Evolutionary conservation across 53 echinoderm and acorn worm species (phyloP).

Genomic region (Arbacia lixula): DNA sequence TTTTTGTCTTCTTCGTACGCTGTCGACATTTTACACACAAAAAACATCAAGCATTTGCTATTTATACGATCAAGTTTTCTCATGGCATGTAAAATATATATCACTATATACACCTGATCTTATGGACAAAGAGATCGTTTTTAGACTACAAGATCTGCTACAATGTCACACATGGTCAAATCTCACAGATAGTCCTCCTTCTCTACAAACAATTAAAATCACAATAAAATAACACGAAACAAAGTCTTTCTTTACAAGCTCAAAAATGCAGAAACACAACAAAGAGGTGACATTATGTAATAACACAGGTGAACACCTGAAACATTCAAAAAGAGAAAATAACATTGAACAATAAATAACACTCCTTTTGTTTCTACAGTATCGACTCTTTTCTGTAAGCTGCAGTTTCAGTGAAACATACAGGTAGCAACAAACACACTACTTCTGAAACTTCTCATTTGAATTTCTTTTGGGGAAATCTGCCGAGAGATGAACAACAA

Average conservation of each 20-base stretch:
- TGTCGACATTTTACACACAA: constrained; percentile 18
- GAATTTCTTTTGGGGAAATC: too few relatives aligned
- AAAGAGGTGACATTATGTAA: background rate
- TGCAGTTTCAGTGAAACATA: too few relatives aligned
- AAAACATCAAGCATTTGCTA: constrained; percentile 34
- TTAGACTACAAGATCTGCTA: too few relatives aligned
- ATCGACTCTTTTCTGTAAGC: too few relatives aligned
- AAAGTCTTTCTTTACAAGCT: background rate
- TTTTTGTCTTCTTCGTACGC: constrained; percentile 11
- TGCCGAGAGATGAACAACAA: too few relatives aligned
- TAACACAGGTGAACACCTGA: background rate
- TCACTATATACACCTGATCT: constrained; percentile 31
- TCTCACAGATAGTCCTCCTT: constrained; percentile 1
- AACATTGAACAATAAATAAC: background rate
- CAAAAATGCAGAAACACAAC: background rate
- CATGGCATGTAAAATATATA: constrained; percentile 38
- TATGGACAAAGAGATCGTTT: background rate
- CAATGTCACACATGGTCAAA: background rate
- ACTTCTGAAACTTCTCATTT: too few relatives aligned
- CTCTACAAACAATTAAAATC: background rate
- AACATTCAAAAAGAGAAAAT: background rate
- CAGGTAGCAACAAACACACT: background rate
- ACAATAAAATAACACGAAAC: background rate
- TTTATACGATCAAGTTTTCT: background rate
- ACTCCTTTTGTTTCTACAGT: too few relatives aligned